phyloP scores from a whole-genome alignment of 2,797 vertebrate species.

The Rhynchonycteris naso region DNA sequence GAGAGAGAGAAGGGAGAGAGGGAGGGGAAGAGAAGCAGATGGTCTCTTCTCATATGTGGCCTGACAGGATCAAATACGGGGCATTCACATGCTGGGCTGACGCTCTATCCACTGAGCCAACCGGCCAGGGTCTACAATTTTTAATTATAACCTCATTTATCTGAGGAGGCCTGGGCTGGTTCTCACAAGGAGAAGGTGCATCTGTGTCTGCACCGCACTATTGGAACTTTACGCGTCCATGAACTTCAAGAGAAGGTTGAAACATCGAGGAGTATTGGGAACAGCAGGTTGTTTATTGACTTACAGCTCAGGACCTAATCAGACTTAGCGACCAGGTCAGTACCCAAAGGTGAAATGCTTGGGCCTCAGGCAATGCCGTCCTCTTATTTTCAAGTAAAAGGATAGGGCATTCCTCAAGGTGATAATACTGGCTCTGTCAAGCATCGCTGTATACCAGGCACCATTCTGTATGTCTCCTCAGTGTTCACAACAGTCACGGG shows the following conservation, averaged over 20 bases:
- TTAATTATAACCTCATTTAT: not conserved
- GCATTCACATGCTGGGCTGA: too few relatives aligned
- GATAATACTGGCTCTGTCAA: too few relatives aligned
- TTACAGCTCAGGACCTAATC: not conserved
- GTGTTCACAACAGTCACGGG: not conserved
- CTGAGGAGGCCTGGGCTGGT: not conserved
- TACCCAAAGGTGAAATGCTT: not conserved
- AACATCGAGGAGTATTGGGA: not conserved
- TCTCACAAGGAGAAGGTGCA: not conserved
- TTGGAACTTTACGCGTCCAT: not conserved
- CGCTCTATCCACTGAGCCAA: too few relatives aligned
- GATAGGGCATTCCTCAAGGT: not conserved
- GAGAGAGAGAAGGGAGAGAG: too few relatives aligned
- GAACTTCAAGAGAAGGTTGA: not conserved
- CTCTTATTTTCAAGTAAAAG: conserved; percentile 5
- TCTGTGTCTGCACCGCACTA: not conserved
- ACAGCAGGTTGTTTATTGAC: not conserved
- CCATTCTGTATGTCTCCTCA: not conserved
- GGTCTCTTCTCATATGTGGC: too few relatives aligned
- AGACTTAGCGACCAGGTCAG: not conserved
- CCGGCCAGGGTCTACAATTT: not conserved
- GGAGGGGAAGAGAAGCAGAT: too few relatives aligned
- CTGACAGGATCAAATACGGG: too few relatives aligned
- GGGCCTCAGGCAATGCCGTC: not conserved
- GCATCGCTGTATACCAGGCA: not conserved